These are phyloP conservation scores for Drosophila arizonae DNA, from an alignment of 1,140 invertebrate genomes.

Conservation along the genomic window DNA sequence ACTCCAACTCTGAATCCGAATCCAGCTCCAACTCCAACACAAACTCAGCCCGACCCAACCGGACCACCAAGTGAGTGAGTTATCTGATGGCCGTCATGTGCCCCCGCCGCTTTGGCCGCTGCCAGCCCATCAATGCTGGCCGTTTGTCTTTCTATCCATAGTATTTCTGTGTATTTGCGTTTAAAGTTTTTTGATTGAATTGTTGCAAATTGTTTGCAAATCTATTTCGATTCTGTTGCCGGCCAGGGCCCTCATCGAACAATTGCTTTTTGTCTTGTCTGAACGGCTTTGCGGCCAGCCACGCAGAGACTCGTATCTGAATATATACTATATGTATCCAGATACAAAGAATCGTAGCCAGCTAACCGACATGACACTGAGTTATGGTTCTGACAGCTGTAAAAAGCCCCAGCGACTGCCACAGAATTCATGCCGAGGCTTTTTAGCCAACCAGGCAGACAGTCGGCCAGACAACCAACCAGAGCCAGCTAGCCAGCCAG, in stretches of 20 bases:
- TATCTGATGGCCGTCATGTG: conserved; percentile 70
- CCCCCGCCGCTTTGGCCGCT: conserved; percentile 12
- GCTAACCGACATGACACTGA: conserved; percentile 72
- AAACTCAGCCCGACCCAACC: conserved; percentile 8
- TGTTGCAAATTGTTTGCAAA: conserved; percentile 82
- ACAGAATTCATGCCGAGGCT: conserved; percentile 47
- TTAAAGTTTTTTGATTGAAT: conserved; percentile 82
- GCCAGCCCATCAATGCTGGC: conserved; percentile 6
- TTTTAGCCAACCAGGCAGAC: conserved; percentile 27
- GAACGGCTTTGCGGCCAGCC: conserved; percentile 72
- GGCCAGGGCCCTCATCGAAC: conserved; percentile 58
- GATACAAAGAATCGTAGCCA: conserved; percentile 52
- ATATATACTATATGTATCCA: conserved; percentile 30
- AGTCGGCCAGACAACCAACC: not conserved
- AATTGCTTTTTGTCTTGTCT: conserved; percentile 79
- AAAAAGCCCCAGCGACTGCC: conserved; percentile 51
- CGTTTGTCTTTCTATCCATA: conserved; percentile 40
- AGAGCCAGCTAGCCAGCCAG: not conserved
- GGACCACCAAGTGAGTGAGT: conserved; percentile 80
- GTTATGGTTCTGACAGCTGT: conserved; percentile 81
- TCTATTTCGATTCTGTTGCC: conserved; percentile 66
- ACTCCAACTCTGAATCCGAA: not conserved
- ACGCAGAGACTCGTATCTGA: conserved; percentile 51
- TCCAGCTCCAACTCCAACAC: not conserved
- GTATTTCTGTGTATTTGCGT: conserved; percentile 68